Conservation (phyloP, 2,888 invertebrate species). For the Mycalesis mineus region DNA sequence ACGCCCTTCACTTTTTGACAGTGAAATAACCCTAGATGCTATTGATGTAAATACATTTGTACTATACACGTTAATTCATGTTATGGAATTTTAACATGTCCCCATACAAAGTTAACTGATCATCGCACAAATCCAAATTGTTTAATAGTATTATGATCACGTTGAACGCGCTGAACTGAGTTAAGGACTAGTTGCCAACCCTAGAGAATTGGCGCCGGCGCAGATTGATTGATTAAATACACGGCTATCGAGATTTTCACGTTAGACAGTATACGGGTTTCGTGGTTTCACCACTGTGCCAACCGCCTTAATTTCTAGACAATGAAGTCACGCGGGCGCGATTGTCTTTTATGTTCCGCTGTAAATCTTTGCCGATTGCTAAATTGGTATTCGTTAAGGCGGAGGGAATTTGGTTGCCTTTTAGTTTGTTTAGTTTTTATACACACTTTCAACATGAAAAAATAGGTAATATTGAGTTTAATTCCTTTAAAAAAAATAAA, state of each 20-base stretch:
- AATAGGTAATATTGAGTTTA: too few relatives aligned
- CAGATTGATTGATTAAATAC: constrained; percentile 31
- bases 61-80: too few relatives aligned
- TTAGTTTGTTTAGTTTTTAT: background rate
- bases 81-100: too few relatives aligned
- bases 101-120: too few relatives aligned
- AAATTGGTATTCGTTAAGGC: constrained; percentile 5
- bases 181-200: too few relatives aligned
- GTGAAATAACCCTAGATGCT: background rate
- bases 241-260: constrained; percentile 22
- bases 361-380: constrained; percentile 8
- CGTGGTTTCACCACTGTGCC: constrained; percentile 21
- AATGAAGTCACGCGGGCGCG: background rate
- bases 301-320: constrained; percentile 18
- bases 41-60: too few relatives aligned
- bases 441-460: too few relatives aligned
- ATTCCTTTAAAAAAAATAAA: too few relatives aligned
- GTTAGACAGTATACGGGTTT: constrained; percentile 23
- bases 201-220: too few relatives aligned
- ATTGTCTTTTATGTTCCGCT: background rate
- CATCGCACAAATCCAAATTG: too few relatives aligned
- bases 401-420: background rate
- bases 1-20: constrained; percentile 14
- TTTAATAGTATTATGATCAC: too few relatives aligned
- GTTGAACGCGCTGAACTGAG: too few relatives aligned